Conservation (phyloP, 2,797 vertebrate species). For the Neosilurus mollespiculum region DNA sequence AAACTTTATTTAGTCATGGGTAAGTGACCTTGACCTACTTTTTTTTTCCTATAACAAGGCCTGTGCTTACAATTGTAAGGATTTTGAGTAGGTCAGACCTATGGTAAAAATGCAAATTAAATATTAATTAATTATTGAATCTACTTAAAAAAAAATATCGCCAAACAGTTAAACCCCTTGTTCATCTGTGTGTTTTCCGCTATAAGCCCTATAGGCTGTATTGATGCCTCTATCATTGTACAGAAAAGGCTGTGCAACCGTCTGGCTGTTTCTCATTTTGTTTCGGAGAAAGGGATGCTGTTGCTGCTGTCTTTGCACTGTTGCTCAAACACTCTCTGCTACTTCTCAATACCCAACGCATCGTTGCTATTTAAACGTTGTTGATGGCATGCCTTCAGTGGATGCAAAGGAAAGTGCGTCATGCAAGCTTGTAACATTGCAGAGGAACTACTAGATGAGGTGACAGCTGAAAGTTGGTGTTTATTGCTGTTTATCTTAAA, state of each 20-base stretch:
- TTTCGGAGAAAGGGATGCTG: neutral
- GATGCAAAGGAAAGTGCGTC: neutral
- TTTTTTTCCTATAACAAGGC: too few species aligned
- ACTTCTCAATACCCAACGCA: neutral
- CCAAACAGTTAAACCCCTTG: too few species aligned
- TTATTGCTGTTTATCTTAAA: conserved; percentile 11
- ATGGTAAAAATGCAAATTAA: too few species aligned
- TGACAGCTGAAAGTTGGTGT: neutral
- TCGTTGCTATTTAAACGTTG: conserved; percentile 7
- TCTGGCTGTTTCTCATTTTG: neutral
- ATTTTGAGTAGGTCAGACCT: too few species aligned
- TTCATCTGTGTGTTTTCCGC: too few species aligned
- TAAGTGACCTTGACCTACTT: too few species aligned
- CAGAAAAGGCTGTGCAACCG: conserved; percentile 10
- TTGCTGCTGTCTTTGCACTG: neutral
- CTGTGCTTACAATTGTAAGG: too few species aligned
- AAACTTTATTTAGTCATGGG: too few species aligned
- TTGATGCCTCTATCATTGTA: neutral
- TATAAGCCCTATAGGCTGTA: neutral
- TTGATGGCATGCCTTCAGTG: neutral
- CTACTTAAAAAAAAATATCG: too few species aligned
- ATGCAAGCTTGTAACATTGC: neutral
- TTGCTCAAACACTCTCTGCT: conserved; percentile 18
- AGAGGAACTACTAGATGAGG: neutral
- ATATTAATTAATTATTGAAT: too few species aligned